phyloP scores from a whole-genome alignment of 1,140 invertebrate genomes.

The Ceratosolen solmsi region DNA sequence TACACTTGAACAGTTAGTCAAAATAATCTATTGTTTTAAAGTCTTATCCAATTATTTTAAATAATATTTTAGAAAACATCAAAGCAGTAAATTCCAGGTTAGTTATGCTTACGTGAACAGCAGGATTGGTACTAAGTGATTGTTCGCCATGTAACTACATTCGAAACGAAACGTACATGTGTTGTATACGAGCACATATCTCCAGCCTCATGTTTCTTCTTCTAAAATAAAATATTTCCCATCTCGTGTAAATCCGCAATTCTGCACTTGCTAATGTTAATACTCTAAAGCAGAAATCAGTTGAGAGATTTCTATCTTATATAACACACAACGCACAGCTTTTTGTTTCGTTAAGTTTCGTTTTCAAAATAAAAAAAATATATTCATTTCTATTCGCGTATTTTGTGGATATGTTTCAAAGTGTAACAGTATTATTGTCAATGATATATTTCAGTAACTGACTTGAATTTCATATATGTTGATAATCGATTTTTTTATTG shows the following conservation, averaged over 20 bases:
- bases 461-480: too few relatives aligned
- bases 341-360: slow-evolving; percentile 29
- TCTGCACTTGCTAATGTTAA: not conserved
- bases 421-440: not conserved
- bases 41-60: not conserved
- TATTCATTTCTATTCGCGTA: not conserved
- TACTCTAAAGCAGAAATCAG: not conserved
- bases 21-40: not conserved
- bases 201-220: slow-evolving; percentile 3
- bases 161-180: not conserved
- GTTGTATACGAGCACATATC: slow-evolving; percentile 16
- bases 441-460: too few relatives aligned
- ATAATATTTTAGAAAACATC: not conserved
- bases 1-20: not conserved
- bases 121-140: slow-evolving; percentile 4
- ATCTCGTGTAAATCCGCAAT: slow-evolving; percentile 19
- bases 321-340: not conserved
- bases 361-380: not conserved
- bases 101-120: not conserved
- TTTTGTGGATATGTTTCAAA: not conserved
- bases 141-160: not conserved
- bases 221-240: slow-evolving; percentile 22
- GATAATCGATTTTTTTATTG: too few relatives aligned
- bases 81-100: not conserved
- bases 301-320: not conserved